Evolutionary conservation across 2,113 vertebrate genomes (phyloP).

Genomic region (Oreotrochilus melanogaster): DNA sequence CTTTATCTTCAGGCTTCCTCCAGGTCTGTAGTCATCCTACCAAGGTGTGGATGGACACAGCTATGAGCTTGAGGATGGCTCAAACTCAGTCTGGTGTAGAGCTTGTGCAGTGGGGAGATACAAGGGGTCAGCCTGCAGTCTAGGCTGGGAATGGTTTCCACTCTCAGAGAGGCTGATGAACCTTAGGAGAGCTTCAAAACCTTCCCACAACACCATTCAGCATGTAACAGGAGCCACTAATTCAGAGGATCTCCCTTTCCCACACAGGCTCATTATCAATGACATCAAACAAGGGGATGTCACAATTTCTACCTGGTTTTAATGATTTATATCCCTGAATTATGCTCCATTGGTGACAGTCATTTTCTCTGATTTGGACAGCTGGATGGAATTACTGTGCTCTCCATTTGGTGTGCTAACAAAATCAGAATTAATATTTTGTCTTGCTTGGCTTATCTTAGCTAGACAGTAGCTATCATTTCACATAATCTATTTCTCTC

Average conservation of each 20-base stretch:
- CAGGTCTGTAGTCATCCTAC: neutral
- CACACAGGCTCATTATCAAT: neutral
- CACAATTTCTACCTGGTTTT: neutral
- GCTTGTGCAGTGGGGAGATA: neutral
- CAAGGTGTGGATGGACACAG: rapidly evolving
- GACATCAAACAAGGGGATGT: neutral
- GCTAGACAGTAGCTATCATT: slow-evolving; percentile 15
- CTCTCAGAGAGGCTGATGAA: neutral
- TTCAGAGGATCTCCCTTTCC: neutral
- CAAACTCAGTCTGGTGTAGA: neutral
- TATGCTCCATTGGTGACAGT: neutral
- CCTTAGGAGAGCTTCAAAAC: neutral
- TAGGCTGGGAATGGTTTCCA: neutral
- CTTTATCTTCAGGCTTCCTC: neutral
- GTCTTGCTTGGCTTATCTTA: slow-evolving; percentile 45
- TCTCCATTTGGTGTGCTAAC: slow-evolving; percentile 50
- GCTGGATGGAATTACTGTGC: neutral
- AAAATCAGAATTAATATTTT: slow-evolving; percentile 47
- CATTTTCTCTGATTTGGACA: neutral
- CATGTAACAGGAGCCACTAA: neutral
- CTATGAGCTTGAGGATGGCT: rapidly evolving
- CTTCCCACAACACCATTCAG: neutral
- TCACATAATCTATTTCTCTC: slow-evolving; percentile 15
- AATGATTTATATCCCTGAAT: neutral
- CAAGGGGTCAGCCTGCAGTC: neutral